Base-by-base conservation (phyloP, 2,888 invertebrate genomes). In the Meganola albula region DNA sequence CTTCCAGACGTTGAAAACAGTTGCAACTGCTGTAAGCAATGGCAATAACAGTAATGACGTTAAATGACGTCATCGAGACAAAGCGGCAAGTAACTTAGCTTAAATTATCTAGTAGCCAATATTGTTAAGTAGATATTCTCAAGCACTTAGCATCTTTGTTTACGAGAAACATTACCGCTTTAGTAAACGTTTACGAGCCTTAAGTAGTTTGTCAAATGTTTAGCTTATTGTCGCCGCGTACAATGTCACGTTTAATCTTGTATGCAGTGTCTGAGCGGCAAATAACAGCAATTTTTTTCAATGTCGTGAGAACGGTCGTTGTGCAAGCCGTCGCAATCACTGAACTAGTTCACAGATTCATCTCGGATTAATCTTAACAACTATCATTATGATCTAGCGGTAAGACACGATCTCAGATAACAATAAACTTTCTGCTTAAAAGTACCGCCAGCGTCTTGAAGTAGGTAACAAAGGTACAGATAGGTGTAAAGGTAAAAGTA, bases 251-350 rank as follows among this genome's bases (percentile, higher is more conserved):
- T 64, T 53, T 43, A 53, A 49, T 53, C 45, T 42, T 47, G 42
- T 35, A 35, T 45, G 42, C 40, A 29, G 42, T 45, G 40, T 37
- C 44, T 48, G 42, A 38, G 40, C 34, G 27, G 41, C 50, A 67
- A 74, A 78, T 77, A 76, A 76, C 74, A 60, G 78, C 76, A 74
- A 79, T 79, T 79, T 70, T 55, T 62, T 71, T 70, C 82, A 83
- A 82, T 83, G 82, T 76, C 83, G 82, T 84, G 84, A 69, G 83
- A 84, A 79, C 64, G 49, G 46, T 30, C 53, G 69, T 68, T 72
- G 77, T 63, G 77, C 68, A 80, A 80, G 66, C 59, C 55, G 59
- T 31, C 47, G 41, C 49, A 53, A 57, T 63, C 54, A 52, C 64
- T 72, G 68, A 74, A 75, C 84, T 74, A 78, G 79, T 80, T 80